Percentiles rank a stretch among this genome's conserved stretches.
Conservation (phyloP, 2,888 invertebrate genomes). For the Apotomis betuletana region DNA sequence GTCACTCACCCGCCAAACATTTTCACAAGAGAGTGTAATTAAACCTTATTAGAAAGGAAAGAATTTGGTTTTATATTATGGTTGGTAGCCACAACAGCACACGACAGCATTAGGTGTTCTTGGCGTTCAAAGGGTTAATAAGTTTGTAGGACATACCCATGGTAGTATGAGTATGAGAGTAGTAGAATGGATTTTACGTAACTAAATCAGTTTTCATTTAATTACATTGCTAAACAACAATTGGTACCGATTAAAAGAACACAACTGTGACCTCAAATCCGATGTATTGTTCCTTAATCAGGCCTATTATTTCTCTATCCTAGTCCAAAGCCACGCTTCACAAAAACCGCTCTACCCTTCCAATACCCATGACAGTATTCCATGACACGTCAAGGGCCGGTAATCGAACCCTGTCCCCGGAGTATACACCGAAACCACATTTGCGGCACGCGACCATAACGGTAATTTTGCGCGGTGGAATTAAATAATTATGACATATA, state of each 20-base stretch:
- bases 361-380: slow-evolving; percentile 30
- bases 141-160: too few relatives aligned
- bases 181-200: too few relatives aligned
- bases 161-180: too few relatives aligned
- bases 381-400: slow-evolving; percentile 44
- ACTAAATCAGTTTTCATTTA: background rate
- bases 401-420: slow-evolving; percentile 62
- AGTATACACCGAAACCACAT: slow-evolving; percentile 70
- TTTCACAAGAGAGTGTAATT: too few relatives aligned
- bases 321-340: slow-evolving; percentile 2
- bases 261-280: slow-evolving; percentile 14
- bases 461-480: slow-evolving; percentile 44
- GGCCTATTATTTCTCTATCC: slow-evolving; percentile 35
- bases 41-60: too few relatives aligned
- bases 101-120: too few relatives aligned
- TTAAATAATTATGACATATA: slow-evolving; percentile 42
- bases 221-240: background rate
- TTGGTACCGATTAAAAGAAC: background rate
- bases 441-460: slow-evolving; percentile 57
- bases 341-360: slow-evolving; percentile 34
- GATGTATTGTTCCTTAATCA: slow-evolving; percentile 33
- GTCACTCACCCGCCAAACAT: too few relatives aligned
- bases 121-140: too few relatives aligned
- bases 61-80: too few relatives aligned
- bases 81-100: too few relatives aligned